phyloP scores from a whole-genome alignment of 2,888 invertebrate species.

The Theodoxus fluviatilis region DNA sequence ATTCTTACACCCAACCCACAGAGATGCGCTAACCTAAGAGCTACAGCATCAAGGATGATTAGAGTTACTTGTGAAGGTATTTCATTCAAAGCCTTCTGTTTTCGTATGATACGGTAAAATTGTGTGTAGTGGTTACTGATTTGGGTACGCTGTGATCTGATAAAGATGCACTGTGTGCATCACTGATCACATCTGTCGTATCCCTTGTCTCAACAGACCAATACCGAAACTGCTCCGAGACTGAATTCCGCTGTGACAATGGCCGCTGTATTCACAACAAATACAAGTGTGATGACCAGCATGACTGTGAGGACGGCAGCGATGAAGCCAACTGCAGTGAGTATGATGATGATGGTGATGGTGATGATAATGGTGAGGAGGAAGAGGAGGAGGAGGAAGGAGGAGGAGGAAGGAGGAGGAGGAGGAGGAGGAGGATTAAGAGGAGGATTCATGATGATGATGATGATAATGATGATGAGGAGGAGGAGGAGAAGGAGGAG shows the following conservation, averaged over 20 bases:
- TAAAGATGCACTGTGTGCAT: neutral
- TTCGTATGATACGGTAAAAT: too few relatives aligned
- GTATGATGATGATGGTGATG: neutral
- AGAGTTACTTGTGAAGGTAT: too few relatives aligned
- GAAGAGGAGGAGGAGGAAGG: neutral
- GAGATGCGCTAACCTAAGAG: too few relatives aligned
- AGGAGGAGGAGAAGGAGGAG: neutral
- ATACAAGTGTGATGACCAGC: slow-evolving; percentile 52
- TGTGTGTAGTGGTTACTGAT: too few relatives aligned
- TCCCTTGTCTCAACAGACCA: neutral
- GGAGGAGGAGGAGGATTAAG: neutral
- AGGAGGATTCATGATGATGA: neutral
- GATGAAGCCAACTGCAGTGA: slow-evolving; percentile 69
- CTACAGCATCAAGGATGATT: too few relatives aligned
- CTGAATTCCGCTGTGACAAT: slow-evolving; percentile 31
- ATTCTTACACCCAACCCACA: too few relatives aligned
- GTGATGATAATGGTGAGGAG: neutral
- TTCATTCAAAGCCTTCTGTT: too few relatives aligned
- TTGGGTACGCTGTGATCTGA: too few relatives aligned
- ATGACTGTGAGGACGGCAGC: slow-evolving; percentile 74
- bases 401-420: neutral
- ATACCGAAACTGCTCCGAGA: slow-evolving; percentile 37
- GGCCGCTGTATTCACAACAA: slow-evolving; percentile 46
- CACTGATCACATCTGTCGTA: neutral
- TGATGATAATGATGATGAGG: neutral